A percentile compares a stretch with the other conserved stretches of the same genome.
phyloP scores from a whole-genome alignment of 2,113 vertebrate genomes.

The Ptyas mucosa region DNA sequence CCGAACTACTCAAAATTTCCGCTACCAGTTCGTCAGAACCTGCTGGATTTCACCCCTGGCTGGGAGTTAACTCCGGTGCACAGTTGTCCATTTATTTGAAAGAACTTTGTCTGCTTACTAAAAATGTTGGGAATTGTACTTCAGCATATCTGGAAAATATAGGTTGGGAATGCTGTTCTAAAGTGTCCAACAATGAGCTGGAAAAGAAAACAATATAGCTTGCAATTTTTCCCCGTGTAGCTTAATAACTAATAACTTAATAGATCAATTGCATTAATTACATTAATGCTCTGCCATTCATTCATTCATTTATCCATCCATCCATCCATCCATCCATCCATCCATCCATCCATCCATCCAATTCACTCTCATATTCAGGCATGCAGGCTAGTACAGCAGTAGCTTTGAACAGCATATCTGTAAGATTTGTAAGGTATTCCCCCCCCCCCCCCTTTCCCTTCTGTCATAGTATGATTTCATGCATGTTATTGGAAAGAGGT shows the following conservation, averaged over 20 bases:
- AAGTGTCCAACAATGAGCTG: background rate
- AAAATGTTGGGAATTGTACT: background rate
- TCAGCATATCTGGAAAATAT: background rate
- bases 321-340: background rate
- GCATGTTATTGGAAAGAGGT: rapidly evolving
- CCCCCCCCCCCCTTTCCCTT: background rate
- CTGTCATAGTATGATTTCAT: background rate
- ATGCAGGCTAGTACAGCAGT: background rate
- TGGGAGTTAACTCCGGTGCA: background rate
- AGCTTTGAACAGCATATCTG: background rate
- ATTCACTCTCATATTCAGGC: background rate
- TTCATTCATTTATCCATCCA: background rate
- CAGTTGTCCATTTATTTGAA: background rate
- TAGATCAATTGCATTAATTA: background rate
- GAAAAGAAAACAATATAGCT: background rate
- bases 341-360: background rate
- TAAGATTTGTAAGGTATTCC: background rate
- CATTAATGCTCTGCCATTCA: background rate
- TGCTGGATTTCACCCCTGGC: background rate
- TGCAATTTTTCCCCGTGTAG: too few relatives aligned
- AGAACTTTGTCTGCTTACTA: background rate
- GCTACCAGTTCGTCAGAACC: too few relatives aligned
- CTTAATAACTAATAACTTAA: too few relatives aligned
- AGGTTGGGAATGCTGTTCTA: background rate
- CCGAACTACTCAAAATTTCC: too few relatives aligned